A percentile compares a stretch with the other conserved stretches of the same genome.
These are phyloP conservation scores for Tiliacea aurago DNA, from an alignment of 2,888 invertebrate genomes.

Conservation along the genomic window DNA sequence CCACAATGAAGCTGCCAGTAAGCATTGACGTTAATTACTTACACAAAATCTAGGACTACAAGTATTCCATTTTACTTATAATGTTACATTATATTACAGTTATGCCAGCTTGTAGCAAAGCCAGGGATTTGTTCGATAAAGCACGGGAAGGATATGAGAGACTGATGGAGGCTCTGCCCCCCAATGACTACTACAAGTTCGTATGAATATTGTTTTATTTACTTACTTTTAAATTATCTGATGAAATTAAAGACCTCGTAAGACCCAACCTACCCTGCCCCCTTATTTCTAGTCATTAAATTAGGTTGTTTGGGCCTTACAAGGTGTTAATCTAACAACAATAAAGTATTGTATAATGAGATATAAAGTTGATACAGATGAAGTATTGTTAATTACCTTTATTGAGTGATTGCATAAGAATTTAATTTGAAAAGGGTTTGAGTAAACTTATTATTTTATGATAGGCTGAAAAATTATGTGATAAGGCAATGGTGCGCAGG, in stretches of 20 bases:
- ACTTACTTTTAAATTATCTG: neutral
- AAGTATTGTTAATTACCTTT: too few relatives aligned
- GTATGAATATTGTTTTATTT: constrained; percentile 1
- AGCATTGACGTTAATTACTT: constrained; percentile 72
- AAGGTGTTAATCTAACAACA: too few relatives aligned
- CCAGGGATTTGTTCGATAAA: constrained; percentile 92
- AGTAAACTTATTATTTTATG: too few relatives aligned
- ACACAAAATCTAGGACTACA: neutral
- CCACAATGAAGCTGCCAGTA: constrained; percentile 93
- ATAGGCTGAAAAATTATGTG: too few relatives aligned
- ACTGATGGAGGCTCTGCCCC: constrained; percentile 92
- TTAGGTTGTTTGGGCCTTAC: too few relatives aligned
- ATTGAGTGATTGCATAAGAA: neutral
- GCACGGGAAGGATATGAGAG: constrained; percentile 92
- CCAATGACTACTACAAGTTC: constrained; percentile 95
- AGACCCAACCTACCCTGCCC: too few relatives aligned
- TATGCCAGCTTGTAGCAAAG: constrained; percentile 91
- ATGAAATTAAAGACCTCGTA: too few relatives aligned
- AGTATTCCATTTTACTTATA: neutral
- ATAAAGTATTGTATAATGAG: too few relatives aligned
- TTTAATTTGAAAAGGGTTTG: neutral
- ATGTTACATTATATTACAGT: constrained; percentile 81
- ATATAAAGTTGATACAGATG: too few relatives aligned
- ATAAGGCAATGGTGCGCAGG: too few relatives aligned
- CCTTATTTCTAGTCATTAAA: too few relatives aligned